phyloP scores from a whole-genome alignment of 1,140 invertebrate genomes.

The Cydia pomonella region DNA sequence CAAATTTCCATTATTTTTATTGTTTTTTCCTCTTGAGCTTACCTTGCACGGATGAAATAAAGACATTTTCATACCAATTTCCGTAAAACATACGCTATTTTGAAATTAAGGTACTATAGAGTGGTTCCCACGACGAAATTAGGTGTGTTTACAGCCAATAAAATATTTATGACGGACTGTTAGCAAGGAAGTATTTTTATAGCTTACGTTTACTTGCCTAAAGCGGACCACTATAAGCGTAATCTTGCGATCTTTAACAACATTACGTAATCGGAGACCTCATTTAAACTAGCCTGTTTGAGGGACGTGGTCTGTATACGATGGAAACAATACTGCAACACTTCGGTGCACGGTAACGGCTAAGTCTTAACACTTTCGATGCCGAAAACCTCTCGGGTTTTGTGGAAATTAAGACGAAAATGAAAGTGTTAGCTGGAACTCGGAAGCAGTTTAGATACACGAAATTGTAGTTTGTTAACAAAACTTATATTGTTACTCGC shows the following conservation, averaged over 20 bases:
- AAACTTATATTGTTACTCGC: too few species aligned
- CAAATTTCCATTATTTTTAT: background rate
- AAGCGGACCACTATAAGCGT: background rate
- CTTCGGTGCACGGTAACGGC: background rate
- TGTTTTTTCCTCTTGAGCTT: background rate
- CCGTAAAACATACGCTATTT: background rate
- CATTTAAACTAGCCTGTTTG: background rate
- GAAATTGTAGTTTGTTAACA: background rate
- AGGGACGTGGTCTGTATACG: background rate
- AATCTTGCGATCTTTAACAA: background rate
- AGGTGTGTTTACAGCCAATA: slow-evolving; percentile 12
- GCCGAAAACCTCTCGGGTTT: slow-evolving; percentile 6
- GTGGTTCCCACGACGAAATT: background rate
- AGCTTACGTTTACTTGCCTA: background rate
- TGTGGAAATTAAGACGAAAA: background rate
- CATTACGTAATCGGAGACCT: background rate
- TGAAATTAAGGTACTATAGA: background rate
- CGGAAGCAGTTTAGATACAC: background rate
- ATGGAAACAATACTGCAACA: background rate
- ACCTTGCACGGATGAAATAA: background rate
- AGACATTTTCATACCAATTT: background rate
- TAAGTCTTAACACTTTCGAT: slow-evolving; percentile 14
- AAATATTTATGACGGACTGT: slow-evolving; percentile 17
- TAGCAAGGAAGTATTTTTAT: background rate
- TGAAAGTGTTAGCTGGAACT: background rate